Evolutionary conservation across 1,140 invertebrate genomes (phyloP).

Genomic region (Mercenaria mercenaria): DNA sequence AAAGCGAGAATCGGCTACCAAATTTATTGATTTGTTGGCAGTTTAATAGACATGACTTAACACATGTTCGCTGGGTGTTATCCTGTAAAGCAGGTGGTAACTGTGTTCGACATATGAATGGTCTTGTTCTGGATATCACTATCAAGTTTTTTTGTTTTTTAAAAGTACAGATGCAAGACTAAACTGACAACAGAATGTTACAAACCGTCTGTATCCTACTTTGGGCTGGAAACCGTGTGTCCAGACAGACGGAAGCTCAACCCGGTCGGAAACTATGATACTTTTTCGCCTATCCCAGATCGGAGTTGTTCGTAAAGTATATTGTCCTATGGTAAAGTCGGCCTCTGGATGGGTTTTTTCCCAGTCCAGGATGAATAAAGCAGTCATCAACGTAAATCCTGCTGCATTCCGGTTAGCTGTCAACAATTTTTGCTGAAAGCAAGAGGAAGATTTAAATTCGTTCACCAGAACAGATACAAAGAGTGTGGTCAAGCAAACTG

Average conservation of each 20-base stretch:
- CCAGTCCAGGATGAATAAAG: constrained; percentile 17
- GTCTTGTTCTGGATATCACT: too few relatives aligned
- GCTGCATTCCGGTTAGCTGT: background rate
- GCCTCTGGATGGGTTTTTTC: background rate
- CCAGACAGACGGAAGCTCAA: background rate
- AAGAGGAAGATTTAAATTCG: background rate
- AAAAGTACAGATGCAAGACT: too few relatives aligned
- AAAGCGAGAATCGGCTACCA: too few relatives aligned
- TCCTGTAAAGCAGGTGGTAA: too few relatives aligned
- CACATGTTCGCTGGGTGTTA: too few relatives aligned
- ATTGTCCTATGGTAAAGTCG: background rate
- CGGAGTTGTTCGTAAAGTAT: background rate
- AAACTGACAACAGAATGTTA: too few relatives aligned
- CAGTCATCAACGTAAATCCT: constrained; percentile 13
- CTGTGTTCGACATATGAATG: too few relatives aligned
- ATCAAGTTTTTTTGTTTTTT: too few relatives aligned
- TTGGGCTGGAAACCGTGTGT: constrained; percentile 17
- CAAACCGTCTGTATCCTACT: too few relatives aligned
- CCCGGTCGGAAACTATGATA: background rate
- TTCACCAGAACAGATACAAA: too few relatives aligned
- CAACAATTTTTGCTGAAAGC: background rate
- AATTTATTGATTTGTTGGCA: background rate
- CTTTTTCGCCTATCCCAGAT: constrained; percentile 30
- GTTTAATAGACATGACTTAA: background rate
- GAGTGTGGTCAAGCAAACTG: background rate